Conservation (phyloP, 2,113 vertebrate species). For the Tenebrosternarchus preto region DNA sequence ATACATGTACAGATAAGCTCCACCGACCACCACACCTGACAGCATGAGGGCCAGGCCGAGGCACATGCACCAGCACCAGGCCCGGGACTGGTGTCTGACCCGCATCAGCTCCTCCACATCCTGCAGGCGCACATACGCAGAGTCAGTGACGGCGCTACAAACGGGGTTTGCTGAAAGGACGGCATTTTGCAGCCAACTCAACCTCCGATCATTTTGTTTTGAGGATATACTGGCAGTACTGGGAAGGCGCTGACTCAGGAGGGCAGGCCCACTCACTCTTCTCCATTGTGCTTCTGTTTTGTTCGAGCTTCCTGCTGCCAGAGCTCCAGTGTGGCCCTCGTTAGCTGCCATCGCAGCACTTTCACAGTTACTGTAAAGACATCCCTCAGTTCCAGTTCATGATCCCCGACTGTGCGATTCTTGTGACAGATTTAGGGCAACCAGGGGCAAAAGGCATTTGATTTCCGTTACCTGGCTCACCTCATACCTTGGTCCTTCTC, state of each 20-base stretch:
- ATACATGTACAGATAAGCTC: slow-evolving; percentile 86
- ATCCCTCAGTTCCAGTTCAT: not conserved
- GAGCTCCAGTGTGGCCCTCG: not conserved
- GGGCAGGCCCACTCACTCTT: not conserved
- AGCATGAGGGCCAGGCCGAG: slow-evolving; percentile 86
- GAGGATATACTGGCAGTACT: no score
- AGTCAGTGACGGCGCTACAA: not conserved
- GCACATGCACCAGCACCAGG: slow-evolving; percentile 90
- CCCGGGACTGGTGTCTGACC: slow-evolving; percentile 76
- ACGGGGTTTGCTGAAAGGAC: no score
- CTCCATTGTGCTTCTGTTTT: not conserved
- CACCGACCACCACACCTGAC: slow-evolving; percentile 84
- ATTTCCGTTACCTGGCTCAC: not conserved
- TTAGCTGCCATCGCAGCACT: not conserved
- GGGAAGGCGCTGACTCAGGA: no score
- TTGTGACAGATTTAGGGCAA: not conserved
- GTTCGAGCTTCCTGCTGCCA: not conserved
- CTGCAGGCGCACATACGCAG: slow-evolving; percentile 58
- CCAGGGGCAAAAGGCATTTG: not conserved
- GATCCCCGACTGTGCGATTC: no score
- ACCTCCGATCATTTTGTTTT: no score
- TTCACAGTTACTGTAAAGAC: not conserved
- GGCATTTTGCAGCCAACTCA: no score
- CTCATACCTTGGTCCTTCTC: not conserved
- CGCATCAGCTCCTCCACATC: slow-evolving; percentile 79